Evolutionary conservation across 2,888 invertebrate species (phyloP), one percentile per base, ranked within the genome.

Genomic region (Linnaemya vulpina): DNA sequence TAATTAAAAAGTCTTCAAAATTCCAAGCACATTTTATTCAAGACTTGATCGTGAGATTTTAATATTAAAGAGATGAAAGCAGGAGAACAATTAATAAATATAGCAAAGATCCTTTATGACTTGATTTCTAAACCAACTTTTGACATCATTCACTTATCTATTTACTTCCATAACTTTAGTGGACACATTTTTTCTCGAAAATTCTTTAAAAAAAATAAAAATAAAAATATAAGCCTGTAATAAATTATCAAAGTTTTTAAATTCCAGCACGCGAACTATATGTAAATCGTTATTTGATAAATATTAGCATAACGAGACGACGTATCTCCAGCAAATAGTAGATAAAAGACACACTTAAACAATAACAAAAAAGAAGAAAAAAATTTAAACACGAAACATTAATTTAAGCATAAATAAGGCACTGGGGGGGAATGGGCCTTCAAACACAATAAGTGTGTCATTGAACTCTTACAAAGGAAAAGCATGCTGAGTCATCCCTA

Each of bases 401-500:
- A 22, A 46, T 79, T 73, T 49, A 49, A 40, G n/a, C 25, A 49
- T 58, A 67, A 73, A 65, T 62, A 38, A n/a, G 63, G 15, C 35
- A 22, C 10, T 70, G 10, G 10, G 10, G 5, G 43, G 20, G 15
- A 17, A n/a, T 25, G 58, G 65, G 38, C 67, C 67, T 49, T 46
- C 38, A 68, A 68, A 58, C 40, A 58, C 8, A 3, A 71, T 43
- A 63, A 71, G 1, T 65, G 10, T 71, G 79, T 67, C 79, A 73
- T 17, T 67, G 65, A 80, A 80, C 79, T 80, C 49, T 49, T 40
- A 38, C 25, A 38, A 49, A 65, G 20, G 11, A 65, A 25, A 67
- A 55, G 15, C 71, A 53, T 55, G 63, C 35, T 71, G 78, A 71
- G 51, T 71, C 62, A 78, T 53, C 8, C 46, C 67, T 67, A 67